Evolutionary conservation across 2,113 vertebrate genomes (phyloP).

Genomic region (Calonectris borealis): DNA sequence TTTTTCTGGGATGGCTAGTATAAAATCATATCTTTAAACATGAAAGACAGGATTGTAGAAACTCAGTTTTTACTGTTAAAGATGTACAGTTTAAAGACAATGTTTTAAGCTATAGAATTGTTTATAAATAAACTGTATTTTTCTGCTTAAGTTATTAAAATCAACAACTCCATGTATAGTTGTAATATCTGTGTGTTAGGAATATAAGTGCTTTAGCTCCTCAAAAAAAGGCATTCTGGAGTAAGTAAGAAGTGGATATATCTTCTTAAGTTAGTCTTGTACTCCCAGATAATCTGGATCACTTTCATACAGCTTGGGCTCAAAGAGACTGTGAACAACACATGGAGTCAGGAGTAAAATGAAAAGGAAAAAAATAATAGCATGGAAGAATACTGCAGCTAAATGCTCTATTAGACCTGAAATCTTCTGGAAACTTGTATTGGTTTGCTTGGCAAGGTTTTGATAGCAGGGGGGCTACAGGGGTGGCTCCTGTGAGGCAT

Average conservation of each 20-base stretch:
- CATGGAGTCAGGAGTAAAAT: background rate
- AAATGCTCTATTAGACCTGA: background rate
- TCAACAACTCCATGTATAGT: background rate
- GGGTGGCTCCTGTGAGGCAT: background rate
- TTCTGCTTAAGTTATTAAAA: background rate
- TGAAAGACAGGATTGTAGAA: background rate
- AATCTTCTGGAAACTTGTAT: background rate
- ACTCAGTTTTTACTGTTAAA: background rate
- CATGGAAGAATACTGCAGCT: background rate
- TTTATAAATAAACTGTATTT: background rate
- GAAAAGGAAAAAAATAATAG: background rate
- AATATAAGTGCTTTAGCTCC: background rate
- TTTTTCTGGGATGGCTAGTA: background rate
- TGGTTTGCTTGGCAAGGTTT: background rate
- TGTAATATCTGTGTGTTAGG: background rate
- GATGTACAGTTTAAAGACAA: background rate
- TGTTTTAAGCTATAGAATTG: background rate
- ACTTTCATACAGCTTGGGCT: background rate
- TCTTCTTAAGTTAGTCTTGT: background rate
- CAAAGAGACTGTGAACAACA: background rate
- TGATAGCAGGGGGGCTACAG: background rate
- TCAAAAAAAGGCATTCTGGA: background rate
- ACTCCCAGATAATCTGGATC: background rate
- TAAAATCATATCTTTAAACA: background rate
- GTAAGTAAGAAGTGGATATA: background rate